Evolutionary conservation across 2,797 vertebrate genomes (phyloP).

Genomic region (Notolabrus celidotus): DNA sequence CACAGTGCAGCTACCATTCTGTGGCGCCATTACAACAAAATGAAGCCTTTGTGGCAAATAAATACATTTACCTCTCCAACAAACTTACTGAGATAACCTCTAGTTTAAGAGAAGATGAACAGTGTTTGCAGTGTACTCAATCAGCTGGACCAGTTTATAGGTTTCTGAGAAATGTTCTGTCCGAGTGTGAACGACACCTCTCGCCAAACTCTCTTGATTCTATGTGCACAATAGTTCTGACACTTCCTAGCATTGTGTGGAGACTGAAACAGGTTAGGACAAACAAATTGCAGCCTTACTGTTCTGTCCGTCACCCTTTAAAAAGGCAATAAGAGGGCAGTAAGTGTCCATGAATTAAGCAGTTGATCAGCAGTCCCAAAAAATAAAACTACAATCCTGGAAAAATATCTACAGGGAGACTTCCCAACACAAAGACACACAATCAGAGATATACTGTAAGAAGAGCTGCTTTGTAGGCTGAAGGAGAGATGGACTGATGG

Average conservation of each 20-base stretch:
- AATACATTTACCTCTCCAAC: conserved; percentile 47
- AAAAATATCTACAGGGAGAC: conserved; percentile 36
- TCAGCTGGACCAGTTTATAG: conserved; percentile 11
- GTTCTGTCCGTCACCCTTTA: conserved; percentile 18
- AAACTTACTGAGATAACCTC: conserved; percentile 45
- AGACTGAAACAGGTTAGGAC: conserved; percentile 6
- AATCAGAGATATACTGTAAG: conserved; percentile 35
- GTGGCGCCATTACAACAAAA: conserved; percentile 75
- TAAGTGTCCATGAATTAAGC: conserved; percentile 22
- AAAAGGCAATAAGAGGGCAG: conserved; percentile 9
- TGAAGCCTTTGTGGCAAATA: conserved; percentile 63
- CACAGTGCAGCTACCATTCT: conserved; percentile 80
- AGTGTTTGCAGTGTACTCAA: conserved; percentile 37
- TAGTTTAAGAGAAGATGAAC: conserved; percentile 36
- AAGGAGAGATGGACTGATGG: conserved; percentile 29
- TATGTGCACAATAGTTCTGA: conserved; percentile 15
- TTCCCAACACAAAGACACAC: conserved; percentile 52
- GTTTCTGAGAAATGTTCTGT: neutral
- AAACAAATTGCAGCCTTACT: conserved; percentile 6
- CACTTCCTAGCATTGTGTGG: conserved; percentile 16
- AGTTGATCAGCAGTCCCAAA: conserved; percentile 18
- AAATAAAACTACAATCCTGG: conserved; percentile 45
- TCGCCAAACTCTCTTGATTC: neutral
- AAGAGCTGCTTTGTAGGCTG: conserved; percentile 41
- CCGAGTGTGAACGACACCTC: conserved; percentile 8